Evolutionary conservation across 2,797 vertebrate genomes (phyloP).

Genomic region (Trematomus bernacchii): DNA sequence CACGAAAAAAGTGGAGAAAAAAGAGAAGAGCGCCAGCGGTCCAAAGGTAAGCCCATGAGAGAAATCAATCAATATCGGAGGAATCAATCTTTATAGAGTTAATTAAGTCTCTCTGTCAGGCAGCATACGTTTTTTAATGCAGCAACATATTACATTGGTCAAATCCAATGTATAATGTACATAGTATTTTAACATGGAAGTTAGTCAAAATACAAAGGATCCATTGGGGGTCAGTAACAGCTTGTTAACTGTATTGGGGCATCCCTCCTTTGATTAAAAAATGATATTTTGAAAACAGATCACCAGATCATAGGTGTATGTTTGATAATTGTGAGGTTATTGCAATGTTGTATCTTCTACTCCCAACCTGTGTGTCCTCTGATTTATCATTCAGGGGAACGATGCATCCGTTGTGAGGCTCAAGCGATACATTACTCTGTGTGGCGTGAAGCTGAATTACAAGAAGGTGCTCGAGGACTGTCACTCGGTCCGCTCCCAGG

Average conservation of each 20-base stretch:
- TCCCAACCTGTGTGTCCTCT: not conserved
- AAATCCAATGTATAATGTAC: no score
- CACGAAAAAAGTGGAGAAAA: not conserved
- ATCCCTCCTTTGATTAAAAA: not conserved
- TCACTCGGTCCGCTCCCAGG: constrained; percentile 78
- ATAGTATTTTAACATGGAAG: no score
- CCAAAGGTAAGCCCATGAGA: constrained; percentile 60
- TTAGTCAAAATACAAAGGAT: not conserved
- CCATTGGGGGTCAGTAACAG: no score
- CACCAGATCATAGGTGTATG: no score
- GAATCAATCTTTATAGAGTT: not conserved
- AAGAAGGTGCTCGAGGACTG: constrained; percentile 88
- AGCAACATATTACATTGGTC: no score
- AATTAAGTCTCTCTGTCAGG: not conserved
- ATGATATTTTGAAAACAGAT: not conserved
- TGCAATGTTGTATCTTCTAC: not conserved
- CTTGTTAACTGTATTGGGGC: no score
- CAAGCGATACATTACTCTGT: constrained; percentile 89
- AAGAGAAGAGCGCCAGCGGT: constrained; percentile 34
- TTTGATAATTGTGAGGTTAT: not conserved
- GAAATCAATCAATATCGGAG: not conserved
- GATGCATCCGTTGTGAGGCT: constrained; percentile 83
- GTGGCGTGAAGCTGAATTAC: constrained; percentile 88
- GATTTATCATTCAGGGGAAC: constrained; percentile 53
- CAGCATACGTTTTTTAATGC: no score